phyloP scores from a whole-genome alignment of 2,797 vertebrate genomes.

The Pitangus sulphuratus region DNA sequence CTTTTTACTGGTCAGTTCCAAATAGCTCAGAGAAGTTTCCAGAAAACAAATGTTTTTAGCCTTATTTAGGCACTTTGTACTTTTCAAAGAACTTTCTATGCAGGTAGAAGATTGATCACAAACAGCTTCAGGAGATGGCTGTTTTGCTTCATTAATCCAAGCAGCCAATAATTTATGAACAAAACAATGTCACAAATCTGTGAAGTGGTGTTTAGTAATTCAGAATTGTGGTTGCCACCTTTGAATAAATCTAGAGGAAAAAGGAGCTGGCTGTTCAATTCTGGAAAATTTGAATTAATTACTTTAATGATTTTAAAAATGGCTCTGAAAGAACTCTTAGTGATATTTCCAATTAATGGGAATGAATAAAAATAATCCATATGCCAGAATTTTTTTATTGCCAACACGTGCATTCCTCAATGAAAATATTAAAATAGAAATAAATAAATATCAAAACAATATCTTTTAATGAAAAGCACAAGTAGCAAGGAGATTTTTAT shows the following conservation, averaged over 20 bases:
- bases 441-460: not conserved
- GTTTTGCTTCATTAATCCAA: not conserved
- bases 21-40: not conserved
- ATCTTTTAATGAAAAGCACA: not conserved
- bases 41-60: not conserved
- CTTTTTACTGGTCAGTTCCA: not conserved
- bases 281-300: not conserved
- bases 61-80: not conserved
- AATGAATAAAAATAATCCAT: not conserved
- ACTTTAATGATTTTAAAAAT: not conserved
- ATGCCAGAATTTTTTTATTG: not conserved
- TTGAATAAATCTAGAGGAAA: not conserved
- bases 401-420: not conserved
- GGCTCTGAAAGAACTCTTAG: not conserved
- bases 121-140: not conserved
- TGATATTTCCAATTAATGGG: not conserved
- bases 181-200: not conserved
- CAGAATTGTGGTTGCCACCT: not conserved
- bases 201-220: not conserved
- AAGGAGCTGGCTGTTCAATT: not conserved
- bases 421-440: not conserved
- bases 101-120: not conserved
- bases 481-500: not conserved
- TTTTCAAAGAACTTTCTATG: not conserved
- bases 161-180: not conserved